These are phyloP conservation scores for Chaetodon auriga DNA, from an alignment of 2,113 vertebrate genomes.

Conservation along the genomic window DNA sequence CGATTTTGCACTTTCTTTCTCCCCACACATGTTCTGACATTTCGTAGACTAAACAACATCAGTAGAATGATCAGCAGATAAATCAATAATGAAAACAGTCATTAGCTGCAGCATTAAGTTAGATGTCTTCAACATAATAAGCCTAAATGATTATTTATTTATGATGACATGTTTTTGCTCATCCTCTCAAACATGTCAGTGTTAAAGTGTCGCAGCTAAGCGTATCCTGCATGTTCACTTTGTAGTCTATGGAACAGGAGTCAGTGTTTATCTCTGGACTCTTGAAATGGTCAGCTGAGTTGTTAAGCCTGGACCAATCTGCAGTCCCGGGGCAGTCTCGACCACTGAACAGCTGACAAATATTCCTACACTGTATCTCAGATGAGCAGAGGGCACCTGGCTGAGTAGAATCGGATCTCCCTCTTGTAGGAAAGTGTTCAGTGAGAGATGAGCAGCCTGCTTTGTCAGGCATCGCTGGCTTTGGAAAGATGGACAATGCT, in stretches of 20 bases:
- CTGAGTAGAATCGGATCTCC: conserved; percentile 34
- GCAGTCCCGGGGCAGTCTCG: conserved; percentile 32
- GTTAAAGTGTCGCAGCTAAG: not conserved
- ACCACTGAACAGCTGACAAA: conserved; percentile 43
- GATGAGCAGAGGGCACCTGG: conserved; percentile 51
- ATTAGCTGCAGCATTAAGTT: not conserved
- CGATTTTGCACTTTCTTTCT: not conserved
- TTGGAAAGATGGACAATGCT: conserved; percentile 72
- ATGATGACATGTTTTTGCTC: not conserved
- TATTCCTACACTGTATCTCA: conserved; percentile 35
- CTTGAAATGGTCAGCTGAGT: conserved; percentile 22
- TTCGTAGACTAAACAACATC: not conserved
- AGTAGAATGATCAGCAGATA: not conserved
- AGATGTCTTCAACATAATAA: not conserved
- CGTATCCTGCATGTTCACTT: conserved; percentile 8
- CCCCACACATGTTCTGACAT: not conserved
- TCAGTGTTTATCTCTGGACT: not conserved
- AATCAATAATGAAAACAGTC: not conserved
- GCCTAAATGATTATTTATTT: not conserved
- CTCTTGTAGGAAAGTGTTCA: conserved; percentile 38
- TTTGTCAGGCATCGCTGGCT: conserved; percentile 65
- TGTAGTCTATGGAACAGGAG: not conserved
- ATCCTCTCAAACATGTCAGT: not conserved
- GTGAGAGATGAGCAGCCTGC: conserved; percentile 74
- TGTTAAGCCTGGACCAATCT: conserved; percentile 1